Evolutionary conservation across 2,113 vertebrate species (phyloP), one percentile per base, ranked within the genome.

Genomic region (Tretioscincus oriximinensis): DNA sequence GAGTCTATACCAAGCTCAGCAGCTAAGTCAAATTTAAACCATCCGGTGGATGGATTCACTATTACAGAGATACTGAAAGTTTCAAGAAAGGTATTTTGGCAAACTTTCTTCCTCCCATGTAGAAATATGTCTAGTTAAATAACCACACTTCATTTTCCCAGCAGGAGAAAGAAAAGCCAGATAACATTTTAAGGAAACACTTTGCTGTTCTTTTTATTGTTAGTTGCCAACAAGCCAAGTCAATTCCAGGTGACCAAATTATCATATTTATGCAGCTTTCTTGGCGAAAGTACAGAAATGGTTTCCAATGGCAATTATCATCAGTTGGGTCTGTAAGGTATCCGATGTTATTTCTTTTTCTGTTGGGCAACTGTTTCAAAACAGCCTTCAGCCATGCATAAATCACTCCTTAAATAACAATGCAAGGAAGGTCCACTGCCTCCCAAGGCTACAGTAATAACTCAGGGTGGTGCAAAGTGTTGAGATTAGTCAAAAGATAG

Each of bases 391-490:
- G 26, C 29, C 49, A 45, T 58, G 71, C 49, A 68, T 81, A 73
- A 81, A 81, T 81, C 72, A 81, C 54, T 28, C 49, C 68, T 81
- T 68, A 60, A 24, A 41, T 75, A 74, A 73, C 29, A 81, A 74
- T 47, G 64, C 47, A n/a, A 75, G 20, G 64, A 74, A 75, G 67
- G 68, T 64, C 45, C 21, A 18, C 16, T 24, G 28, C 61, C 61
- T 81, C 79, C 22, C 61, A 66, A 51, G 63, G 71, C 22, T 63
- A 9, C 45, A 65, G 9, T 20, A 66, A 81, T 35, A 65, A n/a
- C 9, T 35, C 61, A 71, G 69, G 54, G 71, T 45, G 20, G 35
- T 78, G 65, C 51, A 54, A 11, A 35, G 51, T 69, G 51, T 58
- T 79, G 51, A 24, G 18, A 70, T 31, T 51, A 64, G 41, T 18